A percentile compares a stretch with the other conserved stretches of the same genome.
phyloP scores from a whole-genome alignment of 2,888 invertebrate species.

The Periphyllus acericola region DNA sequence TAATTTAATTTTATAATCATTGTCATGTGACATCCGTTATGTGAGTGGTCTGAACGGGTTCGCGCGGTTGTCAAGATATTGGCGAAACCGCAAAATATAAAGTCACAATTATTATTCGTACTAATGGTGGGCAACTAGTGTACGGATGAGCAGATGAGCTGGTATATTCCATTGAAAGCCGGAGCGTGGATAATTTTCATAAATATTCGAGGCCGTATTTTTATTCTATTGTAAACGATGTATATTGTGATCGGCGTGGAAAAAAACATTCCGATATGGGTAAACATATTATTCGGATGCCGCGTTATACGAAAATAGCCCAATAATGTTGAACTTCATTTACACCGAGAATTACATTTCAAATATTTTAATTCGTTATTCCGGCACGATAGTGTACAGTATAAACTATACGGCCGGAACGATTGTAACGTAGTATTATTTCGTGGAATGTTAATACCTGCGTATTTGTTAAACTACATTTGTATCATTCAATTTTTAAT shows the following conservation, averaged over 20 bases:
- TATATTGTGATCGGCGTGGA: constrained; percentile 32
- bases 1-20: constrained; percentile 18
- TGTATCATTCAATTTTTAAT: too few species aligned
- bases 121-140: background rate
- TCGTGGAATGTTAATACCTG: too few species aligned
- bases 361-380: background rate
- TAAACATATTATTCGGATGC: constrained; percentile 13
- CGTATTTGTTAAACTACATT: too few species aligned
- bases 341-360: background rate
- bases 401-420: too few species aligned
- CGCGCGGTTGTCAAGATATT: background rate
- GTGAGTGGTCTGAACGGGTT: background rate
- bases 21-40: constrained; percentile 21
- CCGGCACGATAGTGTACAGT: too few species aligned
- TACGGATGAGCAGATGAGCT: constrained; percentile 13
- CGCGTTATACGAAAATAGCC: background rate
- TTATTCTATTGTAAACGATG: constrained; percentile 17
- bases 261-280: constrained; percentile 28
- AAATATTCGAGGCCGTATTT: constrained; percentile 13
- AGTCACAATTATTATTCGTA: background rate
- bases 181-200: constrained; percentile 44
- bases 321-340: background rate
- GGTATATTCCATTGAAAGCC: background rate
- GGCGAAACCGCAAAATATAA: constrained; percentile 1
- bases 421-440: too few species aligned